A percentile compares a stretch with the other conserved stretches of the same genome.
phyloP scores from a whole-genome alignment of 2,113 vertebrate genomes.

The Platysteira castanea region DNA sequence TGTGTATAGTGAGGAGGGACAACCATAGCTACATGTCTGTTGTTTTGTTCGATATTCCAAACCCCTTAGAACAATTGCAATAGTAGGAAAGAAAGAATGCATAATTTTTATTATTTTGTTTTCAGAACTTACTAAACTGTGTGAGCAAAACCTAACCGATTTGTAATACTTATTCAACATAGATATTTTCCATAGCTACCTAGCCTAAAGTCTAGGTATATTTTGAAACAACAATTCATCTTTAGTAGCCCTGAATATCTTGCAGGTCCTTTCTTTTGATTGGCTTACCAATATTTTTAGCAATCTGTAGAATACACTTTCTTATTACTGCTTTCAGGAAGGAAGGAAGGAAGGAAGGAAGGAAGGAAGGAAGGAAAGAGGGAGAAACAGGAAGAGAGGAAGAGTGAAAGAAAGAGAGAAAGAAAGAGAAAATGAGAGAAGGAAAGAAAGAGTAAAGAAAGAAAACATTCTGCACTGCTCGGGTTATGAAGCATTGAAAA shows the following conservation, averaged over 20 bases:
- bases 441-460: no score
- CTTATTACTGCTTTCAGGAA: background rate
- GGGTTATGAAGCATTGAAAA: background rate
- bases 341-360: no score
- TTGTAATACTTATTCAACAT: background rate
- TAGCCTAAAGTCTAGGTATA: background rate
- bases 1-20: background rate
- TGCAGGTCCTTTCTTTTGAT: background rate
- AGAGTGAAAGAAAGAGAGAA: background rate
- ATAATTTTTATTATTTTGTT: background rate
- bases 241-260: background rate
- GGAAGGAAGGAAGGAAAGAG: no score
- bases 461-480: background rate
- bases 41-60: background rate
- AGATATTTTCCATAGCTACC: background rate
- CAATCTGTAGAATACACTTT: background rate
- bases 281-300: background rate
- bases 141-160: background rate
- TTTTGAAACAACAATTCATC: background rate
- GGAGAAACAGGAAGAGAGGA: rapidly evolving
- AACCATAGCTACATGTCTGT: background rate
- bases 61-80: background rate
- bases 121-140: background rate
- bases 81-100: background rate
- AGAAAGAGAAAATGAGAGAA: no score